Evolutionary conservation across 2,888 invertebrate genomes (phyloP).

Genomic region (Nomada ruficornis): DNA sequence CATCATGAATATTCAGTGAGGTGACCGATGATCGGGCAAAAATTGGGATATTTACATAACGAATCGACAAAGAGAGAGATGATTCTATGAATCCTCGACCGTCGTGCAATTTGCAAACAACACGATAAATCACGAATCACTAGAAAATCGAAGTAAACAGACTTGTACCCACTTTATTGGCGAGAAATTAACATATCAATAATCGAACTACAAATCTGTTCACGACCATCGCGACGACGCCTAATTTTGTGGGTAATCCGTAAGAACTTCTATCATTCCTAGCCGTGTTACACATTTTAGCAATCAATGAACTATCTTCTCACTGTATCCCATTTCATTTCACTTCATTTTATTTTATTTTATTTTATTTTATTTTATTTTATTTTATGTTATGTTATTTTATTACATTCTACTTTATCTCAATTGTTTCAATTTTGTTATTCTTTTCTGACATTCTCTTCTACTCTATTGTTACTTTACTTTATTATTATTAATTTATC

Average conservation of each 20-base stretch:
- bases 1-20: background rate
- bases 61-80: conserved; percentile 5
- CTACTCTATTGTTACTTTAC: no score
- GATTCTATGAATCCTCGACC: background rate
- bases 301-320: no score
- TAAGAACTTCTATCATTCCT: background rate
- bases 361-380: no score
- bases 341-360: no score
- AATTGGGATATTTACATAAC: background rate
- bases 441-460: no score
- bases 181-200: background rate
- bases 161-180: background rate
- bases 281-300: conserved; percentile 9
- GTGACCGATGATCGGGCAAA: background rate
- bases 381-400: no score
- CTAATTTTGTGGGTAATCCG: background rate
- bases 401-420: no score
- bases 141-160: no score
- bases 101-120: background rate
- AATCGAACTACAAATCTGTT: conserved; percentile 27
- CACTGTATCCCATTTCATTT: no score
- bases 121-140: background rate
- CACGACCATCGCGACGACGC: background rate
- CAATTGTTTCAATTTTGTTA: no score
- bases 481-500: no score